These are phyloP conservation scores for Reinhardtius hippoglossoides DNA, from an alignment of 2,113 vertebrate species.

Conservation along the genomic window DNA sequence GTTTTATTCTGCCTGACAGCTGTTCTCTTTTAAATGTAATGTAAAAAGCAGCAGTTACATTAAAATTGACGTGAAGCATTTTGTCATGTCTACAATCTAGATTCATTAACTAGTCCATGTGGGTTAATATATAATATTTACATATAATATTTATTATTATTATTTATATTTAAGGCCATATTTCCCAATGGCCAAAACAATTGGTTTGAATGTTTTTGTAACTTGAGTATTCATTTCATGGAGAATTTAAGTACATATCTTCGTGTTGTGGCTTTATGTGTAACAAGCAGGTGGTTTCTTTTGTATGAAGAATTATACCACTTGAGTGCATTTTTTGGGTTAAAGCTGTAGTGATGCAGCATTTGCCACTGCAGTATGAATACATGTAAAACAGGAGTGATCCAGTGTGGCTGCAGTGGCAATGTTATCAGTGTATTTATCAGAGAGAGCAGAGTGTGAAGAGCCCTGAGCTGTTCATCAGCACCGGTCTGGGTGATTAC, in stretches of 20 bases:
- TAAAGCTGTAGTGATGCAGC: background rate
- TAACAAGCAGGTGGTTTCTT: background rate
- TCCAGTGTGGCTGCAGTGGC: slow-evolving; percentile 8
- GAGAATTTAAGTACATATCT: background rate
- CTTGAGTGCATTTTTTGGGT: background rate
- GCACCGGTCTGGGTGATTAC: slow-evolving; percentile 40
- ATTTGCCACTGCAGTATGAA: slow-evolving; percentile 1
- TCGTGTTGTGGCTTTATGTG: background rate
- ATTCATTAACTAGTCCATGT: background rate
- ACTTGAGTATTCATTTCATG: background rate
- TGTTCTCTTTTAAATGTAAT: background rate
- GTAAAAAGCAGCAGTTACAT: slow-evolving; percentile 1
- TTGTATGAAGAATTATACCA: background rate
- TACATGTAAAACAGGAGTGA: background rate
- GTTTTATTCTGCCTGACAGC: slow-evolving; percentile 8
- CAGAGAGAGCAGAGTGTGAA: slow-evolving; percentile 16
- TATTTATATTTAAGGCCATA: background rate
- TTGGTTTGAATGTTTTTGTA: background rate
- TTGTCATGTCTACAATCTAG: background rate
- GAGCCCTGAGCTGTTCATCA: slow-evolving; percentile 35
- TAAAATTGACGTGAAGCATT: background rate
- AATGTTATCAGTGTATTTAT: slow-evolving; percentile 4
- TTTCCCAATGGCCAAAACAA: background rate
- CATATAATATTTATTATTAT: too few species aligned
- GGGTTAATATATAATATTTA: too few species aligned